These are phyloP conservation scores for Ambastaia sidthimunki DNA, from an alignment of 2,797 vertebrate species.

Conservation along the genomic window DNA sequence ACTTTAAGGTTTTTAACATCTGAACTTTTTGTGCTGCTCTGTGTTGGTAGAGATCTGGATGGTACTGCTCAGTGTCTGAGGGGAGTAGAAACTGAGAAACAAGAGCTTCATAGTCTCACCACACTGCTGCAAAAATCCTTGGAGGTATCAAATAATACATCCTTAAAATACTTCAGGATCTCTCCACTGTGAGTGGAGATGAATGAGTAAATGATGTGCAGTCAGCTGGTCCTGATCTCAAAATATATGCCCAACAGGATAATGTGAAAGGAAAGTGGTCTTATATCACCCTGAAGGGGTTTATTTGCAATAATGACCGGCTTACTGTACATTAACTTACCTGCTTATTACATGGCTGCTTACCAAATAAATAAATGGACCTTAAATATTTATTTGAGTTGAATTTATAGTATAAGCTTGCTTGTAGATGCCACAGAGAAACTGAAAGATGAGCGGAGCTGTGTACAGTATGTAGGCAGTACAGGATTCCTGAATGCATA, in stretches of 20 bases:
- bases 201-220: background rate
- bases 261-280: background rate
- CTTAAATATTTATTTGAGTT: background rate
- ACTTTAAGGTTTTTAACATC: too few relatives aligned
- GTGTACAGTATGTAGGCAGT: background rate
- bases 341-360: background rate
- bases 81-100: slow-evolving; percentile 90
- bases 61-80: slow-evolving; percentile 88
- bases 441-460: background rate
- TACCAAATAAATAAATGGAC: background rate
- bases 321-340: background rate
- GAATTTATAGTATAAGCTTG: background rate
- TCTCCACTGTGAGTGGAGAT: background rate
- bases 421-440: background rate
- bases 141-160: slow-evolving; percentile 77
- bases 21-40: background rate
- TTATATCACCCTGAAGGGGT: background rate
- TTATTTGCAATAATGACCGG: background rate
- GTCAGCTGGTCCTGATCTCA: background rate
- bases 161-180: background rate
- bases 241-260: background rate
- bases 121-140: slow-evolving; percentile 87
- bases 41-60: slow-evolving; percentile 86
- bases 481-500: background rate
- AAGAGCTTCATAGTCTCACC: slow-evolving; percentile 85